A percentile compares a stretch with the other conserved stretches of the same genome.
Evolutionary conservation across 2,888 invertebrate genomes (phyloP).

Genomic region (Sarcophaga subvicina): DNA sequence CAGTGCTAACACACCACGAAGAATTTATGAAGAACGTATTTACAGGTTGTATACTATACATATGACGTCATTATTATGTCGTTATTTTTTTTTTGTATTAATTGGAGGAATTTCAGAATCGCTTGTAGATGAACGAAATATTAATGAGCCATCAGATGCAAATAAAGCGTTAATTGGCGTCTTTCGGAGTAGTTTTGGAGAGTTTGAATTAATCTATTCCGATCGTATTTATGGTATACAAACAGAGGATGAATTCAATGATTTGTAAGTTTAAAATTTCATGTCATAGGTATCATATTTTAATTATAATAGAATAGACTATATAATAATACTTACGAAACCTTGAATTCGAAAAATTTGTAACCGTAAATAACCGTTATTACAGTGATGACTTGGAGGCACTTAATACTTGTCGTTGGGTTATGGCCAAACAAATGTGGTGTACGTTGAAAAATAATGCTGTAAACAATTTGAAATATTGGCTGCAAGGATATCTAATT

Average conservation of each 20-base stretch:
- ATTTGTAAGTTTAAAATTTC: slow-evolving; percentile 11
- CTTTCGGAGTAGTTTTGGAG: slow-evolving; percentile 12
- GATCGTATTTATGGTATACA: slow-evolving; percentile 21
- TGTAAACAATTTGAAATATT: slow-evolving; percentile 2
- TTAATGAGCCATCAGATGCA: background rate
- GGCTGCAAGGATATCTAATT: slow-evolving; percentile 11
- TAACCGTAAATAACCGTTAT: background rate
- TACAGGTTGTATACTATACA: background rate
- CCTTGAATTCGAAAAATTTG: too few species aligned
- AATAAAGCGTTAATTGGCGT: background rate
- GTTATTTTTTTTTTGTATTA: background rate
- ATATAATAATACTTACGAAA: too few species aligned
- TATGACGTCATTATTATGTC: background rate
- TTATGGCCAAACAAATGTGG: slow-evolving; percentile 31
- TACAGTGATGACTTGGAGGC: slow-evolving; percentile 18
- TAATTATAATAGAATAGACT: too few species aligned
- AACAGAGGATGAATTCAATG: slow-evolving; percentile 4
- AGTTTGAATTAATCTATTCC: slow-evolving; percentile 23
- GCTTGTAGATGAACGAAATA: background rate
- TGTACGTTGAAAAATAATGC: background rate
- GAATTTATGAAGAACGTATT: too few species aligned
- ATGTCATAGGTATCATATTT: background rate
- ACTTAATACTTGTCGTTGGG: slow-evolving; percentile 9
- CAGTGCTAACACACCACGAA: background rate
- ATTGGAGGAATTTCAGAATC: background rate